phyloP scores from a whole-genome alignment of 2,113 vertebrate species.

The Microcebus murinus region DNA sequence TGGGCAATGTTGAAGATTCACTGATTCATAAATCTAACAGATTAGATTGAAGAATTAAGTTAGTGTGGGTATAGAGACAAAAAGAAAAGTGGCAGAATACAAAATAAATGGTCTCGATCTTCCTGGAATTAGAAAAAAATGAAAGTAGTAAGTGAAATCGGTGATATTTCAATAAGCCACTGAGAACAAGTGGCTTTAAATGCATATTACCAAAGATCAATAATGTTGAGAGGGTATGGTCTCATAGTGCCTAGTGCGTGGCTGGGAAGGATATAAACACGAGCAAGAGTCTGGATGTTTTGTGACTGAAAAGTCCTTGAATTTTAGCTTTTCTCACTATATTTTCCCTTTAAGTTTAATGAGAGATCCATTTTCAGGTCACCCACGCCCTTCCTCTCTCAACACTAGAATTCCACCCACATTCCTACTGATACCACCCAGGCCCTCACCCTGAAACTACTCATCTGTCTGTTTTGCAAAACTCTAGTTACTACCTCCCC shows the following conservation, averaged over 20 bases:
- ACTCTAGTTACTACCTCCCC: background rate
- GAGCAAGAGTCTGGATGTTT: background rate
- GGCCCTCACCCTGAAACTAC: background rate
- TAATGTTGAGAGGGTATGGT: background rate
- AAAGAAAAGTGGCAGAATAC: background rate
- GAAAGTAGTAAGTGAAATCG: background rate
- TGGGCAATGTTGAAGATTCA: background rate
- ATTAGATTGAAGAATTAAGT: background rate
- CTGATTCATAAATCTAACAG: background rate
- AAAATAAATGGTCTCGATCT: background rate
- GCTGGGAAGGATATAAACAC: background rate
- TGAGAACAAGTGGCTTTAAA: background rate
- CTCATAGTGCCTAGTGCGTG: background rate
- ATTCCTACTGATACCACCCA: too few species aligned
- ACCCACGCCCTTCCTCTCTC: background rate
- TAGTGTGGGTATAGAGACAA: background rate
- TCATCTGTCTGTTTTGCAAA: background rate
- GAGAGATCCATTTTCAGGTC: background rate
- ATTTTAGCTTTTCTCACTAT: background rate
- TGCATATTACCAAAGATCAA: background rate
- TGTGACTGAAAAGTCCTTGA: background rate
- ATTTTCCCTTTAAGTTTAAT: background rate
- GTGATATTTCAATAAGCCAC: background rate
- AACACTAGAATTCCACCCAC: background rate
- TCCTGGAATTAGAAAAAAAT: background rate